Evolutionary conservation across 2,888 invertebrate genomes (phyloP).

Genomic region (Deroplatys truncata): DNA sequence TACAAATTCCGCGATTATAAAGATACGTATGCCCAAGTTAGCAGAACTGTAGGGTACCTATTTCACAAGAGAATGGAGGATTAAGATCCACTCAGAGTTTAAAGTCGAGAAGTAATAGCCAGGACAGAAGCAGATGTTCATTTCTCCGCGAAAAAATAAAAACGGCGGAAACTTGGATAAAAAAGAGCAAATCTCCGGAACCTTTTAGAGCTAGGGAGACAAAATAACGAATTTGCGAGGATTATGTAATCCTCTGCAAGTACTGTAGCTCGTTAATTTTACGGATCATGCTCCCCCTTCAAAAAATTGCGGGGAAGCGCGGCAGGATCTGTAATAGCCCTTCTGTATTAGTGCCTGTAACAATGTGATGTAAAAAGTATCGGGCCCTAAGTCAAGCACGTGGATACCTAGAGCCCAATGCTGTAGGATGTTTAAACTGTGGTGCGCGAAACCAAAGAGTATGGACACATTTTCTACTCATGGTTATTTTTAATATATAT

Average conservation of each 20-base stretch:
- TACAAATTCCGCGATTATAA: neutral
- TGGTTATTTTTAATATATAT: too few species aligned
- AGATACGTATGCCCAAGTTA: too few species aligned
- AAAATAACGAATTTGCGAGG: neutral
- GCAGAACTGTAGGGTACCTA: too few species aligned
- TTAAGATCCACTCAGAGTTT: neutral
- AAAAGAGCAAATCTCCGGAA: neutral
- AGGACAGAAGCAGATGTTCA: neutral
- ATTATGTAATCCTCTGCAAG: neutral
- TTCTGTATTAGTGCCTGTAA: neutral
- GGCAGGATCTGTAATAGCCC: neutral
- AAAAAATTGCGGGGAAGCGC: neutral
- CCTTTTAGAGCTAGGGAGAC: neutral
- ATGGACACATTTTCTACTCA: too few species aligned
- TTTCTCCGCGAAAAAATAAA: neutral
- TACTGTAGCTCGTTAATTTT: neutral
- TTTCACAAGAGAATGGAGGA: neutral
- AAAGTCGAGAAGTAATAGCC: neutral
- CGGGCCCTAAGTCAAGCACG: too few species aligned
- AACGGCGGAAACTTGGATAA: neutral
- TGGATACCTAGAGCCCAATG: too few species aligned
- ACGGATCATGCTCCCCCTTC: neutral
- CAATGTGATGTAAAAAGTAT: neutral
- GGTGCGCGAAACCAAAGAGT: too few species aligned
- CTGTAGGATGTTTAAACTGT: too few species aligned